phyloP scores from a whole-genome alignment of 2,797 vertebrate species.

The Taenioides sp. region DNA sequence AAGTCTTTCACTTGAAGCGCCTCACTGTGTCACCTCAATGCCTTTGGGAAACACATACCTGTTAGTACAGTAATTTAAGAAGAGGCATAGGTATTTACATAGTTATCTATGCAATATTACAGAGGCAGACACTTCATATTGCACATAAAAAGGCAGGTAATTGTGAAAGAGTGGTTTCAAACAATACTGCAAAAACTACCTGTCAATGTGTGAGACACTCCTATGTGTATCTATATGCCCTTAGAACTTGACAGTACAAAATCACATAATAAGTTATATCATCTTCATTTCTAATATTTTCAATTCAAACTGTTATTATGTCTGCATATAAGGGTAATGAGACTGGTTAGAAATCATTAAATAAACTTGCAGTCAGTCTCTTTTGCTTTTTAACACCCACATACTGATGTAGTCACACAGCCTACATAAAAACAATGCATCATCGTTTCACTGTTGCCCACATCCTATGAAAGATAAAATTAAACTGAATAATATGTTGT shows the following conservation, averaged over 20 bases:
- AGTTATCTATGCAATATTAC: slow-evolving; percentile 62
- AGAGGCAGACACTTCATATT: slow-evolving; percentile 74
- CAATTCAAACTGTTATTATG: slow-evolving; percentile 38
- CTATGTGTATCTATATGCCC: slow-evolving; percentile 44
- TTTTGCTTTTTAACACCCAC: slow-evolving; percentile 19
- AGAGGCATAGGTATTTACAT: slow-evolving; percentile 72
- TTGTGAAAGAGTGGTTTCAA: slow-evolving; percentile 57
- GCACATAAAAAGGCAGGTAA: slow-evolving; percentile 74
- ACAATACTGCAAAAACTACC: slow-evolving; percentile 34
- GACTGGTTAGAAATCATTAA: slow-evolving; percentile 1
- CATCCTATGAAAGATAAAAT: slow-evolving; percentile 37
- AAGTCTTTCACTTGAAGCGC: slow-evolving; percentile 46
- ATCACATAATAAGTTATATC: slow-evolving; percentile 44
- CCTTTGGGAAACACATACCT: slow-evolving; percentile 53
- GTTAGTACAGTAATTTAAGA: slow-evolving; percentile 72
- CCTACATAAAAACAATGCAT: slow-evolving; percentile 34
- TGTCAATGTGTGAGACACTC: slow-evolving; percentile 25
- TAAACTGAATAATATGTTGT: slow-evolving; percentile 37
- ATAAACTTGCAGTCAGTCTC: background rate
- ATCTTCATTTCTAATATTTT: slow-evolving; percentile 7
- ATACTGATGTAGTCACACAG: slow-evolving; percentile 25
- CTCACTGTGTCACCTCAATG: slow-evolving; percentile 49
- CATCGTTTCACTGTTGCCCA: slow-evolving; percentile 38
- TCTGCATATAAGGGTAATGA: slow-evolving; percentile 22
- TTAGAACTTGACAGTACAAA: slow-evolving; percentile 47